Percentiles rank a stretch among this genome's conserved stretches.
Evolutionary conservation across 2,797 vertebrate genomes (phyloP).

Genomic region (Podarcis siculus): DNA sequence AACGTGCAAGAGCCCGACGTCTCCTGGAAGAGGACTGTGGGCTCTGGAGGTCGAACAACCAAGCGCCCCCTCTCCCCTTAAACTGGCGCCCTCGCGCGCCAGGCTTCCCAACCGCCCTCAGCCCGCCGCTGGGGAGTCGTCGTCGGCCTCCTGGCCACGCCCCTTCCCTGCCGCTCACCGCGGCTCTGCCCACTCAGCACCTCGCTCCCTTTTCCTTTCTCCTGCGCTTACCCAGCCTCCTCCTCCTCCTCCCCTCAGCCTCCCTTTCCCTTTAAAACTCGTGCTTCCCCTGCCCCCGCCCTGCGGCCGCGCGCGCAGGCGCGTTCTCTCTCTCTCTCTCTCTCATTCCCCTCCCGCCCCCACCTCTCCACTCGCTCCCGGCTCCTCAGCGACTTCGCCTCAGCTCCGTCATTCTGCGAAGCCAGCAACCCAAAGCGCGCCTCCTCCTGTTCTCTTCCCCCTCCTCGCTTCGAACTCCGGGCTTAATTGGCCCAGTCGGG

Average conservation of each 20-base stretch:
- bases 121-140: neutral
- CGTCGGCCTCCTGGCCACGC: neutral
- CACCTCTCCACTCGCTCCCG: slow-evolving; percentile 38
- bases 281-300: neutral
- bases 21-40: too few species aligned
- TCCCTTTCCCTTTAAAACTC: slow-evolving; percentile 1
- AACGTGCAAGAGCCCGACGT: too few species aligned
- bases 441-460: slow-evolving; percentile 39
- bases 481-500: slow-evolving; percentile 65
- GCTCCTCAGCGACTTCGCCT: slow-evolving; percentile 1
- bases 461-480: slow-evolving; percentile 42
- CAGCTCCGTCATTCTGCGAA: slow-evolving; percentile 6
- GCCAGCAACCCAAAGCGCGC: neutral
- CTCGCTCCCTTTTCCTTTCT: too few species aligned
- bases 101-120: neutral
- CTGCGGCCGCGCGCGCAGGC: slow-evolving; percentile 6
- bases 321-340: neutral
- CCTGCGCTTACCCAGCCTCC: neutral
- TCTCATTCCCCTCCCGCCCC: neutral
- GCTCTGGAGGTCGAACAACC: too few species aligned
- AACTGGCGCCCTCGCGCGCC: neutral
- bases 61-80: too few species aligned
- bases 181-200: neutral
- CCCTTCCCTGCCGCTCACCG: neutral
- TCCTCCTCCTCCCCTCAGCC: neutral